Evolutionary conservation across 53 echinoderm and acorn worm genomes (phyloP), one percentile per base, ranked within the genome.

Genomic region (Holothuria leucospilota): DNA sequence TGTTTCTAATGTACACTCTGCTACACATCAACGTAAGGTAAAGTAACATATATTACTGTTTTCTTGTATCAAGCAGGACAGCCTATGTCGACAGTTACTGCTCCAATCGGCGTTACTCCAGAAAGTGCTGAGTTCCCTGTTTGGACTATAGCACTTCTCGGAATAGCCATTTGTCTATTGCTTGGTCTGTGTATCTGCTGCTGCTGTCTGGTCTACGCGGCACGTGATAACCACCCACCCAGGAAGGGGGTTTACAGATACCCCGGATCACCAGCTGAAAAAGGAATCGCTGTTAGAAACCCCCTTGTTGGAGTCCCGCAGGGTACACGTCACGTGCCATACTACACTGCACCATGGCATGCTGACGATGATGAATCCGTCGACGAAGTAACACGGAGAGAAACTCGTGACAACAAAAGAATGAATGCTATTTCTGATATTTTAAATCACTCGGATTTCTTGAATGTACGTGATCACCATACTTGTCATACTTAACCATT

Each of bases 361-460:
- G 70, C 30, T 28, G 30, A 20, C 30, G 16, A 70, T 29, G 70
- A 70, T 20, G 78, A 77, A 52, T 20, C 6, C 21, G 23, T 10
- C 12, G 78, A 77, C 16, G 51, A 77, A 5, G 28, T 18, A 5
- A 77, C 51, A 13, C 38, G 23, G 4, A 34, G 21, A 23, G 78
- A 21, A 23, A 77, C 15, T 40, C 42, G 51, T 6, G 78, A 77
- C 24, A 51, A 77, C 8, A 77, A 28, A 46, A 34, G 78, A 12
- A 14, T 77, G 21, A 21, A 53, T 39, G 51, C 51, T 34, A 46
- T 77, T 27, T 77, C 78, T 24, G 78, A 77, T 23, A 53, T 77
- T 52, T 42, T 77, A 34, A 49, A 26, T 9, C 42, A 77, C n/a
- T 42, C 78, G 41, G 78, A 77, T 53, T 77, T 39, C 78, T 26